These are phyloP conservation scores for Strigops habroptila DNA, from an alignment of 2,113 vertebrate species.

Conservation along the genomic window DNA sequence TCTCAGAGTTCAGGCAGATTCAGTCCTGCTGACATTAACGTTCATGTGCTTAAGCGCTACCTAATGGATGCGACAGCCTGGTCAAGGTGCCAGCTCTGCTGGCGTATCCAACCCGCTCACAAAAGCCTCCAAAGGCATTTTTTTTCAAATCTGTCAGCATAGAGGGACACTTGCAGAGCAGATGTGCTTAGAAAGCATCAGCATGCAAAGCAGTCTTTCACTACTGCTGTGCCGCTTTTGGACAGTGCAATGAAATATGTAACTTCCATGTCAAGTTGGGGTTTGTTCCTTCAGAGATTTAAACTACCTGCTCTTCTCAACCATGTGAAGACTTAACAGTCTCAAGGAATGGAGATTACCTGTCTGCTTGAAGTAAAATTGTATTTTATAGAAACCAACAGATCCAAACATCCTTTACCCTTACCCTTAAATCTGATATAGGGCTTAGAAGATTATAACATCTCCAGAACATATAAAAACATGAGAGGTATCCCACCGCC, in stretches of 20 bases:
- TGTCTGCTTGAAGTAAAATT: not conserved
- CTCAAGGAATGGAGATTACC: not conserved
- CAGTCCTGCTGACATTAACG: not conserved
- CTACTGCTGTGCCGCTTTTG: not conserved
- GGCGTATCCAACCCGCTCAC: not conserved
- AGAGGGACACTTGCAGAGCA: conserved; percentile 21
- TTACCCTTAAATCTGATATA: not conserved
- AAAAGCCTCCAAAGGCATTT: not conserved
- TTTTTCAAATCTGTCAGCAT: not conserved
- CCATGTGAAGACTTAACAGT: not conserved
- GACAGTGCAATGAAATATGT: not conserved
- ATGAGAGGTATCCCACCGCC: not conserved
- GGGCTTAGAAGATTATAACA: not conserved
- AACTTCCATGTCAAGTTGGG: not conserved
- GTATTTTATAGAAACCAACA: not conserved
- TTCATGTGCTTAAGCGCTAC: not conserved
- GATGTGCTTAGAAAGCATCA: conserved; percentile 37
- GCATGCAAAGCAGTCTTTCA: not conserved
- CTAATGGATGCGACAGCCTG: conserved; percentile 22
- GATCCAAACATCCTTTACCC: not conserved
- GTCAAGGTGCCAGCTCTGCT: not conserved
- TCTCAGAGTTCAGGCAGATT: not conserved
- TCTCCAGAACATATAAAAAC: not conserved
- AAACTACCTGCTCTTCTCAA: not conserved
- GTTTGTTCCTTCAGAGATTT: not conserved